phyloP scores from a whole-genome alignment of 2,888 invertebrate genomes.

The Argyresthia albistria region DNA sequence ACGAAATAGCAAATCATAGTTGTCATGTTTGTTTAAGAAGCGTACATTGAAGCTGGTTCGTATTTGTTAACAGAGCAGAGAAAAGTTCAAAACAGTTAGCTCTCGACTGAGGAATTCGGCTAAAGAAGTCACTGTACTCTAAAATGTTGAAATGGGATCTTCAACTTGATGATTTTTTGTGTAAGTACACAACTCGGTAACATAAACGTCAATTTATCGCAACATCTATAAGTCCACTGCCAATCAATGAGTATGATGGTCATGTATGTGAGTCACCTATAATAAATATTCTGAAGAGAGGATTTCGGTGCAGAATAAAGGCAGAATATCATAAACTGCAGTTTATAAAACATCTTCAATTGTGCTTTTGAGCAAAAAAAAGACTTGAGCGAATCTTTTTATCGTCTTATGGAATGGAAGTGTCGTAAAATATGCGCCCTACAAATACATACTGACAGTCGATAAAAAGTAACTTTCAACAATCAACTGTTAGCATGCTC shows the following conservation, averaged over 20 bases:
- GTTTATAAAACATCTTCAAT: no score
- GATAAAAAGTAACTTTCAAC: constrained; percentile 3
- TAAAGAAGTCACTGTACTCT: no score
- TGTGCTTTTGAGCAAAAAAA: constrained; percentile 1
- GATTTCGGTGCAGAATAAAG: no score
- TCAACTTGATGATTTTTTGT: no score
- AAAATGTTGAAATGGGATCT: no score
- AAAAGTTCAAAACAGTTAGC: constrained; percentile 55
- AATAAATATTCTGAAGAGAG: no score
- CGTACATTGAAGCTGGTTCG: constrained; percentile 47
- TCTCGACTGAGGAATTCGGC: constrained; percentile 22
- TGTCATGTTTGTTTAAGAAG: constrained; percentile 41
- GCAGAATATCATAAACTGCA: no score
- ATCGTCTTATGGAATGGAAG: not conserved
- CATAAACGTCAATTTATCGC: no score
- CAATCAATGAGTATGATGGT: no score
- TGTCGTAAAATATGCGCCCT: not conserved
- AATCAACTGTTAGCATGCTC: constrained; percentile 1
- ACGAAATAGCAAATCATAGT: constrained; percentile 59
- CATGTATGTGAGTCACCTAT: no score
- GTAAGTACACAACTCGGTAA: no score
- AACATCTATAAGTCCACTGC: no score
- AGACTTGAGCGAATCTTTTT: not conserved
- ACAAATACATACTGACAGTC: not conserved
- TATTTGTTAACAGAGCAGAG: constrained; percentile 52